Conservation (phyloP, 2,888 invertebrate genomes). For the Drosophila mayaguana region DNA sequence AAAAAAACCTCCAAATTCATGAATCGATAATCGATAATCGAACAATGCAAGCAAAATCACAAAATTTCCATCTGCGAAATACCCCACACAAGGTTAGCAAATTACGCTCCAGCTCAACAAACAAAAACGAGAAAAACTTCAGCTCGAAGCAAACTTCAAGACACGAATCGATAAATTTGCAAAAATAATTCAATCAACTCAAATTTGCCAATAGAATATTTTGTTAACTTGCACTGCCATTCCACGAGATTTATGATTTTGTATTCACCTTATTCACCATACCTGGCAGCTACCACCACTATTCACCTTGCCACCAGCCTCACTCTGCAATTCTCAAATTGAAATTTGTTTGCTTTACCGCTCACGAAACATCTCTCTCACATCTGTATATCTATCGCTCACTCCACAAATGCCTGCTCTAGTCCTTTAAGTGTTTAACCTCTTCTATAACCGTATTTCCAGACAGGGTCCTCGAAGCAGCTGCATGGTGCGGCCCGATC, state of each 20-base stretch:
- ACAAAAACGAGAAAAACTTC: conserved; percentile 9
- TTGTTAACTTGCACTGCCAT: conserved; percentile 4
- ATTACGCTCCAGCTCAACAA: conserved; percentile 23
- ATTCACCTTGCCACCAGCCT: conserved; percentile 8
- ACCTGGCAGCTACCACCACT: background rate
- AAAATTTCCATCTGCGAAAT: conserved; percentile 79
- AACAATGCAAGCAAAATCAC: conserved; percentile 77
- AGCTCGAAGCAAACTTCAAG: conserved; percentile 12
- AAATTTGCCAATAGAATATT: conserved; percentile 70
- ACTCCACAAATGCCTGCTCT: conserved; percentile 39
- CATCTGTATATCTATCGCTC: conserved; percentile 6
- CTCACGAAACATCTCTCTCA: conserved; percentile 1
- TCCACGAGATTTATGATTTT: background rate
- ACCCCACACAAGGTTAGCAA: conserved; percentile 77
- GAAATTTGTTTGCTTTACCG: background rate
- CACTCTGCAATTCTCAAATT: conserved; percentile 6
- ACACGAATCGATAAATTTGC: conserved; percentile 16
- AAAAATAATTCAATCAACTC: conserved; percentile 7
- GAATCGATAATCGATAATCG: conserved; percentile 30
- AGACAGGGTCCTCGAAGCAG: conserved; percentile 38
- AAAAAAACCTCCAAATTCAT: conserved; percentile 23
- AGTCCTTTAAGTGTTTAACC: conserved; percentile 20
- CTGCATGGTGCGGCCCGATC: conserved; percentile 35
- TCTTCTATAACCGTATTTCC: conserved; percentile 31
- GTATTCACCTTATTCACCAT: conserved; percentile 5